Conservation (phyloP, 2,888 invertebrate species). For the Cremastinae sp. region DNA sequence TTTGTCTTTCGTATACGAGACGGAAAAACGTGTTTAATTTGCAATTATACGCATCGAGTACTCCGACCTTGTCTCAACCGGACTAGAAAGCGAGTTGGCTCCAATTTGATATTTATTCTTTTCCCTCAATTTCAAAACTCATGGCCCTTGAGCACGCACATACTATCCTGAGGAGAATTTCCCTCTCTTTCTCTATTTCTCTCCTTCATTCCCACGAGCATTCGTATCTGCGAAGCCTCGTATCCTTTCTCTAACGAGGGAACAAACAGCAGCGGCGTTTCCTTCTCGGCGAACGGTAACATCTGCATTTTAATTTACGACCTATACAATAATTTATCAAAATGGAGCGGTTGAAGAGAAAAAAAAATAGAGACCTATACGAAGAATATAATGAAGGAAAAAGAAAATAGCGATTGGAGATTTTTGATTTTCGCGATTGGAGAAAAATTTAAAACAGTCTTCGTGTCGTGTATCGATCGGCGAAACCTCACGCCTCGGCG, state of each 20-base stretch:
- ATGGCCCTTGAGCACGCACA: constrained; percentile 36
- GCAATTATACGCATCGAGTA: constrained; percentile 36
- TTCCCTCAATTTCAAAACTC: constrained; percentile 27
- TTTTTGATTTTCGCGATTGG: constrained; percentile 1
- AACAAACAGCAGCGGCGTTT: constrained; percentile 10
- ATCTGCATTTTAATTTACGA: constrained; percentile 12
- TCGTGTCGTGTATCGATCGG: constrained; percentile 50
- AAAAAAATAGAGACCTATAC: neutral
- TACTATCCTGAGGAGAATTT: constrained; percentile 41
- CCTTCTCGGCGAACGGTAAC: neutral
- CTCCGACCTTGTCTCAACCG: constrained; percentile 38
- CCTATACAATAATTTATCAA: neutral
- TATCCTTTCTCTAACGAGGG: constrained; percentile 28
- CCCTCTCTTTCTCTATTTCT: constrained; percentile 13
- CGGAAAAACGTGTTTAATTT: constrained; percentile 19
- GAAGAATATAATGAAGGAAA: too few species aligned
- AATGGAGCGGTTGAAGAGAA: neutral
- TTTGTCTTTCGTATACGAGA: neutral
- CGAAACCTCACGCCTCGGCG: constrained; percentile 25
- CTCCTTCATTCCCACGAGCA: constrained; percentile 31
- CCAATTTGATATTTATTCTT: constrained; percentile 7
- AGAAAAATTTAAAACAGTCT: constrained; percentile 9
- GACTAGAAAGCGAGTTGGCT: constrained; percentile 26
- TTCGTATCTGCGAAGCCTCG: constrained; percentile 14
- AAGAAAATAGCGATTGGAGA: too few species aligned